Base-by-base conservation (phyloP, 1,140 invertebrate species). In the Mya arenaria region DNA sequence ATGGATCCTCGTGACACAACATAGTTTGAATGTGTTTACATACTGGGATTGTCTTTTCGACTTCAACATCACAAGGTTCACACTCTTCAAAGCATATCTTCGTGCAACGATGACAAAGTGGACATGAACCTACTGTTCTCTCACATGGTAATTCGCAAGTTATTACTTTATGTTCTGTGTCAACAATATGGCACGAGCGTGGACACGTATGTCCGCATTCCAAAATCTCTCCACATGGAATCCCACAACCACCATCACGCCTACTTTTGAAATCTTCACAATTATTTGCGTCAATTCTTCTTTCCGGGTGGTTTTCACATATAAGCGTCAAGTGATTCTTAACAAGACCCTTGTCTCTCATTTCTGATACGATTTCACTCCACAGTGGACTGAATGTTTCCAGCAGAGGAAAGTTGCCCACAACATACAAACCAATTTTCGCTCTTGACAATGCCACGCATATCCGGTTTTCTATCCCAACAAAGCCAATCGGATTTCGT, bases 401-500 rank as follows among this genome's bases (percentile, higher is more conserved):
- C 19, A 96, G 85, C 32, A 94, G 93, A 2, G 94, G 88, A 85
- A 96, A 94, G 90, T 97, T 96, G 39, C 96, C 95, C 82, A 95
- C 92, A 23, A 94, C 92, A 84, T 93, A 95, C 48, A 95, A 86
- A 85, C 95, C 97, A 92, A 95, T 94, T 88, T 95, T 95, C 0
- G 97, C 97, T 85, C 97, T 92, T 0, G 97, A 97, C 6, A 97
- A 91, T 4, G 96, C 96, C 1, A 97, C 97, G 92, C 96, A 97
- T 56, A 97, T 94, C 63, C 97, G 92, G 92, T 97, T 97, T 55
- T 95, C 93, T 55, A 94, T 95, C n/a, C 93, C 94, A 13, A 97
- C 90, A 92, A 97, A 97, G 5, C 97, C 97, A 88, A 97, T 95
- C 41, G 94, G 94, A 19, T 93, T 93, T 10, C 28, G 34, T 48